Evolutionary conservation across 2,113 vertebrate species (phyloP), one percentile per base, ranked within the genome.

Genomic region (Oceanodroma tethys): DNA sequence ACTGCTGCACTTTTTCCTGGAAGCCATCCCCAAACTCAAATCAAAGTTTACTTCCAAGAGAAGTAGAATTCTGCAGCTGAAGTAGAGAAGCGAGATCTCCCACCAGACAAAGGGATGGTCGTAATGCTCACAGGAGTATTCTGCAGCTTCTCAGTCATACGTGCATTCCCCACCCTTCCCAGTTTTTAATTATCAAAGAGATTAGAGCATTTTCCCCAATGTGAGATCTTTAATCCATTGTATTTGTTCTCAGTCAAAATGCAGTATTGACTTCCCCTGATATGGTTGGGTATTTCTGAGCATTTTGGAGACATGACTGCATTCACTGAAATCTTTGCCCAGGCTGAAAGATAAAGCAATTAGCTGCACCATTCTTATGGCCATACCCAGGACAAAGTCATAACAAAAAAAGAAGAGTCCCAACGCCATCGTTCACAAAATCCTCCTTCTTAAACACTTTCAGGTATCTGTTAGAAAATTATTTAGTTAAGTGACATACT

Each of bases 61-160:
- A 48, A 88, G 27, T 1, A 52, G 13, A 75, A 59, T 38, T 45
- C 48, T 56, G 29, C 36, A 60, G 78, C 26, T 73, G 71, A 9
- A 53, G 9, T 2, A 45, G 45, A 45, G 7, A 34, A 59, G 25
- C 1, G 0, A 65, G 18, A 76, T 59, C 22, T 60, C 11, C 30
- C 43, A 32, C 22, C 38, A 36, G 38, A 58, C 16, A 36, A 55
- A 36, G 6, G 14, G 38, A 40, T 16, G 27, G 25, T 27, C 0
- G 0, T 8, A 71, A 63, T 0, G 0, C 43, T 59, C 23, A 25
- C 8, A 52, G 29, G 21, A 59, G 13, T 11, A 7, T 32, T 42
- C 53, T 42, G 34, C 53, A 63, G 38, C 48, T 65, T 53, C 63
- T 60, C 16, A 8, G 16, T 20, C 66, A 43, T 4, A 10, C 2